Evolutionary conservation across 2,888 invertebrate species (phyloP).

Genomic region (Craniophora ligustri): DNA sequence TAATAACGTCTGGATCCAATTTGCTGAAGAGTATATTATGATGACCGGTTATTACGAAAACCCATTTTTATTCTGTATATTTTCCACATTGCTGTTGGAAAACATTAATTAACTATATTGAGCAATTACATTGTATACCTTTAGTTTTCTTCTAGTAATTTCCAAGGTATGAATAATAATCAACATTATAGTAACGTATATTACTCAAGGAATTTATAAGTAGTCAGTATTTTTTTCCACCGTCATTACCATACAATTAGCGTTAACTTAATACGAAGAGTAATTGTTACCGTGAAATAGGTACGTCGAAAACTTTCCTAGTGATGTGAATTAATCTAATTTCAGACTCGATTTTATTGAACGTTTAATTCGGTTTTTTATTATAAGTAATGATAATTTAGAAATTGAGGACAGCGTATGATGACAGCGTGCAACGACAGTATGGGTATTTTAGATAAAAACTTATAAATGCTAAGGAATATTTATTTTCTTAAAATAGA

Average conservation of each 20-base stretch:
- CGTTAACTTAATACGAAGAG: constrained; percentile 9
- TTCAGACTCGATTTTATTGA: constrained; percentile 4
- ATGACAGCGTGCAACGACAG: too few relatives aligned
- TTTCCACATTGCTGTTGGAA: constrained; percentile 15
- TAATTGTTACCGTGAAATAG: constrained; percentile 28
- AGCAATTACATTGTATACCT: constrained; percentile 26
- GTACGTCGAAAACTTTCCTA: constrained; percentile 24
- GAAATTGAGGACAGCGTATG: too few relatives aligned
- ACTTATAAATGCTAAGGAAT: not conserved
- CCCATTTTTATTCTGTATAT: constrained; percentile 25
- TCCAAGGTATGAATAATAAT: constrained; percentile 3
- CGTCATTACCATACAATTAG: constrained; percentile 22
- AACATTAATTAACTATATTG: constrained; percentile 13
- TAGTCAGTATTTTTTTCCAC: constrained; percentile 15
- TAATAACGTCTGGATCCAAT: constrained; percentile 20
- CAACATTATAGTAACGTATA: not conserved
- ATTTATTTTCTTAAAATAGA: not conserved
- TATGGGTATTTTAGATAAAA: too few relatives aligned
- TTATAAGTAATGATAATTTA: too few relatives aligned
- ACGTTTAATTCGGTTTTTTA: constrained; percentile 1
- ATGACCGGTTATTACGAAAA: constrained; percentile 14
- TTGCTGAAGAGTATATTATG: constrained; percentile 10
- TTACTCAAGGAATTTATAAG: constrained; percentile 20
- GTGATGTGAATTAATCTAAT: constrained; percentile 20
- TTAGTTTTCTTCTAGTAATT: constrained; percentile 11